Base-by-base conservation (phyloP, 2,888 invertebrate genomes). In the Notocelia uddmanniana region DNA sequence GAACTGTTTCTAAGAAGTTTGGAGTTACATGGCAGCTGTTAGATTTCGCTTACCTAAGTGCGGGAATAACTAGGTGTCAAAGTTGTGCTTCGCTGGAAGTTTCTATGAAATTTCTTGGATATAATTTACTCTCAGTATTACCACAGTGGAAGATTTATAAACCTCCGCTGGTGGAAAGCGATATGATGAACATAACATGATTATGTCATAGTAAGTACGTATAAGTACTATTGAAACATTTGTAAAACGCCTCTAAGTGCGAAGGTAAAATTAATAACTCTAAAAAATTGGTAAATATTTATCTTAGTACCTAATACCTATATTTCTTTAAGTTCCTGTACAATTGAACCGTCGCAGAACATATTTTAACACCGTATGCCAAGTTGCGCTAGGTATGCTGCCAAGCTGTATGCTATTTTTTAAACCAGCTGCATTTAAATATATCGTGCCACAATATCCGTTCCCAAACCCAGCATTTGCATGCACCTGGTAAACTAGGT, bases 401-500 rank as follows among this genome's bases (percentile, higher is more conserved):
- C 19, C 18, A 41, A n/a, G 26, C 23, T 13, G 31, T 31, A 18
- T 55, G 19, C 34, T 23, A 26, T 59, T 54, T 58, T 59, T 58
- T 62, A 34, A 34, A 48, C 55, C 21, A 6, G 8, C 41, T 45
- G 52, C 52, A 66, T 66, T 70, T 66, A 34, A 60, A 66, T 71
- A 60, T 71, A 70, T 66, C 67, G 67, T 71, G 55, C 70, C 15
- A 26, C 67, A 19, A 37, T 62, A 57, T 60, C 45, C 59, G 54
- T 21, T 67, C 21, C 67, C 52, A 54, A 67, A 67, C 58, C 34
- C 31, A 21, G 23, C 59, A 60, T 72, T 71, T 72, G 72, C 67
- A 72, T 72, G 45, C 72, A 68, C 72, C 72, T 72, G 60, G 37
- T 60, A 66, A 71, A 66, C 72, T 62, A 68, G 68, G 62, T 62